A percentile compares a stretch with the other conserved stretches of the same genome.
These are phyloP conservation scores for Tupiocoris notatus DNA, from an alignment of 2,888 invertebrate species.

Conservation along the genomic window DNA sequence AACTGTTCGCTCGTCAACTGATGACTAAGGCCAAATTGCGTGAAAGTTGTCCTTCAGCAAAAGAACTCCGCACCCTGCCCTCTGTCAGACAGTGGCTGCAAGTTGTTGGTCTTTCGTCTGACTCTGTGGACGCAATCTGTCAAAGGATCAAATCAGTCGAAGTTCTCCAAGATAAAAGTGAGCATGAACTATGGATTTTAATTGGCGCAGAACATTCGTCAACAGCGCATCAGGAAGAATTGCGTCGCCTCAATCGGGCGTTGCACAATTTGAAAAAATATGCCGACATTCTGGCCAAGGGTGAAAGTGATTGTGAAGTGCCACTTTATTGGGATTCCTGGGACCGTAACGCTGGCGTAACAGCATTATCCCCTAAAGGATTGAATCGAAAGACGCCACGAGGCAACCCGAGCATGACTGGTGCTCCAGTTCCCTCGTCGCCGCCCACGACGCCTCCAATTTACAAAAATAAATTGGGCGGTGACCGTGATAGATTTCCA, in stretches of 20 bases:
- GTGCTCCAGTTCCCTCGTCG: slow-evolving; percentile 53
- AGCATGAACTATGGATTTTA: slow-evolving; percentile 74
- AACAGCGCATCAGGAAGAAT: slow-evolving; percentile 72
- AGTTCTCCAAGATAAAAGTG: slow-evolving; percentile 77
- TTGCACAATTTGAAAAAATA: slow-evolving; percentile 82
- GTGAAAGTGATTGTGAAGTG: slow-evolving; percentile 59
- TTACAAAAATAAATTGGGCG: slow-evolving; percentile 18
- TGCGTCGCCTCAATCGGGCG: slow-evolving; percentile 76
- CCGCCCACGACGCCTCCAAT: slow-evolving; percentile 58
- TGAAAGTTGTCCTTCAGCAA: slow-evolving; percentile 60
- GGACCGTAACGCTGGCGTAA: slow-evolving; percentile 61
- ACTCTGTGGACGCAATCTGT: slow-evolving; percentile 63
- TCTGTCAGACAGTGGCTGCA: slow-evolving; percentile 87
- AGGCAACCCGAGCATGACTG: slow-evolving; percentile 54
- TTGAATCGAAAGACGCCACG: slow-evolving; percentile 48
- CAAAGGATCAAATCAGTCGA: slow-evolving; percentile 72
- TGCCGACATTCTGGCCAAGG: slow-evolving; percentile 65
- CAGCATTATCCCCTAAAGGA: slow-evolving; percentile 57
- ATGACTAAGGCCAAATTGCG: slow-evolving; percentile 79
- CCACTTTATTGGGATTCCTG: slow-evolving; percentile 93
- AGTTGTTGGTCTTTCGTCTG: slow-evolving; percentile 78
- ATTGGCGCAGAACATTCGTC: slow-evolving; percentile 58
- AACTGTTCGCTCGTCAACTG: slow-evolving; percentile 87
- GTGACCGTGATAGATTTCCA: slow-evolving; percentile 40
- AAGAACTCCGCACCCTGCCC: slow-evolving; percentile 70